Conservation (phyloP, 2,888 invertebrate genomes). For the Mesodorylaimus sp. region DNA sequence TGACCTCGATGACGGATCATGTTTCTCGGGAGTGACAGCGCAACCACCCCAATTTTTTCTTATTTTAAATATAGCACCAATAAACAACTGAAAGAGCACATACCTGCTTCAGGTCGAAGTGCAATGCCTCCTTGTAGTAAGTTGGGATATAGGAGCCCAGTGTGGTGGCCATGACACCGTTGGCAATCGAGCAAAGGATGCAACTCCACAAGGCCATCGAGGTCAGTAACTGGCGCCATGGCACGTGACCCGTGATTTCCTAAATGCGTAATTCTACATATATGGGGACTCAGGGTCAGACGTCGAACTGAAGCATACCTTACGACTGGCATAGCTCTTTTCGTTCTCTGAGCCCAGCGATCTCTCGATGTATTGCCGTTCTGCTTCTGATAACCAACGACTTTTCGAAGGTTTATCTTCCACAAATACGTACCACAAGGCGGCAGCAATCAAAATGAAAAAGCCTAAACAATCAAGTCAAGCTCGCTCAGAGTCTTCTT, state of each 20-base stretch:
- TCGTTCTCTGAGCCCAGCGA: not conserved
- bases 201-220: not conserved
- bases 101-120: not conserved
- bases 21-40: too few species aligned
- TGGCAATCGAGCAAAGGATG: not conserved
- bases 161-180: not conserved
- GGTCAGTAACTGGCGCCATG: not conserved
- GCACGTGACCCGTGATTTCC: too few species aligned
- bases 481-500: too few species aligned
- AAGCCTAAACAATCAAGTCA: not conserved
- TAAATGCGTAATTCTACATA: too few species aligned
- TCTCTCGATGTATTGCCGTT: not conserved
- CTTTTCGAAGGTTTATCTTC: constrained; percentile 1
- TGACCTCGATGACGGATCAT: too few species aligned
- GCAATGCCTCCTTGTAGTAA: constrained; percentile 1
- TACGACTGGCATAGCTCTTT: too few species aligned
- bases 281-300: too few species aligned
- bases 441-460: not conserved
- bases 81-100: too few species aligned
- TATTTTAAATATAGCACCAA: too few species aligned
- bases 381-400: constrained; percentile 3
- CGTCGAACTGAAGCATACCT: too few species aligned
- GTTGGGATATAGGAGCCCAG: constrained; percentile 2
- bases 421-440: not conserved
- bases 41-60: too few species aligned